Percentiles rank a stretch among this genome's conserved stretches.
These are phyloP conservation scores for Tenthredo distinguenda DNA, from an alignment of 2,888 invertebrate genomes.

Conservation along the genomic window DNA sequence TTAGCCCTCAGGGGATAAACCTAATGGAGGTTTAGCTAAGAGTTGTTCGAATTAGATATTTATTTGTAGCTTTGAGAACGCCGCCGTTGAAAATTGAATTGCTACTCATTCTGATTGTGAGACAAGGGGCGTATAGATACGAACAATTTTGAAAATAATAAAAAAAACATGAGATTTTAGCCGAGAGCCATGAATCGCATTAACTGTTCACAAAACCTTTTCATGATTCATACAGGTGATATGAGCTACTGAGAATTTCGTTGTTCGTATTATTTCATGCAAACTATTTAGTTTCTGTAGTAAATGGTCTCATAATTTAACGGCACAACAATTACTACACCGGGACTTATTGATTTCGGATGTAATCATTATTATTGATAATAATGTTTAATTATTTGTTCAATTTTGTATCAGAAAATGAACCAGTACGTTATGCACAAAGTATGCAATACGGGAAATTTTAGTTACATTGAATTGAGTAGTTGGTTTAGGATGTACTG, in stretches of 20 bases:
- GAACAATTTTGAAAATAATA: conserved; percentile 2
- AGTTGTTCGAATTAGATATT: conserved; percentile 26
- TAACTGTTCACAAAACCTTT: neutral
- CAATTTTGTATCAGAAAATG: neutral
- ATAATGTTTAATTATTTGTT: neutral
- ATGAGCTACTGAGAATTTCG: neutral
- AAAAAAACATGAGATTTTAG: conserved; percentile 24
- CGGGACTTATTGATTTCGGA: neutral
- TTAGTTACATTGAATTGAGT: conserved; percentile 62
- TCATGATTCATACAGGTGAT: neutral
- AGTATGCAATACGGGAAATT: conserved; percentile 56
- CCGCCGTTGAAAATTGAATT: neutral
- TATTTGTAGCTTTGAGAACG: conserved; percentile 1
- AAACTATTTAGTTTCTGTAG: neutral
- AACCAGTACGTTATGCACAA: conserved; percentile 54
- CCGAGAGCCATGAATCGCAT: neutral
- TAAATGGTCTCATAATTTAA: neutral
- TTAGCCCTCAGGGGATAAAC: neutral
- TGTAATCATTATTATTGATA: neutral
- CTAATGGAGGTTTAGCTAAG: conserved; percentile 9
- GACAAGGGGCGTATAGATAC: conserved; percentile 6
- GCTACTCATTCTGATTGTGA: neutral
- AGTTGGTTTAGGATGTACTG: conserved; percentile 61
- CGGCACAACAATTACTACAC: neutral
- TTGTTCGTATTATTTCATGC: neutral